phyloP scores from a whole-genome alignment of 2,797 vertebrate genomes.

The Apogon talboti region DNA sequence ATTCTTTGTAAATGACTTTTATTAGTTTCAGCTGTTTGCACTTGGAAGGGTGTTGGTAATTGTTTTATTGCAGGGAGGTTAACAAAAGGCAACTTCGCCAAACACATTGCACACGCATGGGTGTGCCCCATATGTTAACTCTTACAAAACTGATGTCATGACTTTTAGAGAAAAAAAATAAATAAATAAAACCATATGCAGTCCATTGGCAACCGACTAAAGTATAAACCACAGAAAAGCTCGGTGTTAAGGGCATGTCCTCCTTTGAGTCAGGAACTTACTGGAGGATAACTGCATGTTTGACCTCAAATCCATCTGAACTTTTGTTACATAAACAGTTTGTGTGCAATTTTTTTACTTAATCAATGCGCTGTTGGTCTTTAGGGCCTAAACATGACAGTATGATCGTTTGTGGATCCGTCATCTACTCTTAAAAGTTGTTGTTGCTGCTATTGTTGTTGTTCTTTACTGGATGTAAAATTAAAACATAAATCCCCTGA shows the following conservation, averaged over 20 bases:
- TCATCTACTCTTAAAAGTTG: background rate
- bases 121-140: slow-evolving; percentile 59
- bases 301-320: slow-evolving; percentile 39
- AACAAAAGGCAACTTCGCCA: background rate
- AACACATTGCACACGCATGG: slow-evolving; percentile 39
- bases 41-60: slow-evolving; percentile 11
- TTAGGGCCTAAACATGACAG: too few species aligned
- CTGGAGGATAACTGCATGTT: slow-evolving; percentile 20
- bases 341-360: slow-evolving; percentile 23
- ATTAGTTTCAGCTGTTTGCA: slow-evolving; percentile 50
- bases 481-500: too few species aligned
- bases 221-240: slow-evolving; percentile 27
- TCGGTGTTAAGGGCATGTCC: slow-evolving; percentile 30
- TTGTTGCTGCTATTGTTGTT: background rate
- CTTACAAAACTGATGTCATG: slow-evolving; percentile 62
- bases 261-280: slow-evolving; percentile 19
- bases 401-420: background rate
- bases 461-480: background rate
- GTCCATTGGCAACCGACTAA: slow-evolving; percentile 4
- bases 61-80: slow-evolving; percentile 16
- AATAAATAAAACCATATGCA: slow-evolving; percentile 59
- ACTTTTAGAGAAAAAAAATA: slow-evolving; percentile 17
- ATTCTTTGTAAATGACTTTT: slow-evolving; percentile 50
- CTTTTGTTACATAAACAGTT: slow-evolving; percentile 25
- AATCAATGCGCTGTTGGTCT: slow-evolving; percentile 1